Base-by-base conservation (phyloP, 1,140 invertebrate genomes). In the Pinna nobilis region DNA sequence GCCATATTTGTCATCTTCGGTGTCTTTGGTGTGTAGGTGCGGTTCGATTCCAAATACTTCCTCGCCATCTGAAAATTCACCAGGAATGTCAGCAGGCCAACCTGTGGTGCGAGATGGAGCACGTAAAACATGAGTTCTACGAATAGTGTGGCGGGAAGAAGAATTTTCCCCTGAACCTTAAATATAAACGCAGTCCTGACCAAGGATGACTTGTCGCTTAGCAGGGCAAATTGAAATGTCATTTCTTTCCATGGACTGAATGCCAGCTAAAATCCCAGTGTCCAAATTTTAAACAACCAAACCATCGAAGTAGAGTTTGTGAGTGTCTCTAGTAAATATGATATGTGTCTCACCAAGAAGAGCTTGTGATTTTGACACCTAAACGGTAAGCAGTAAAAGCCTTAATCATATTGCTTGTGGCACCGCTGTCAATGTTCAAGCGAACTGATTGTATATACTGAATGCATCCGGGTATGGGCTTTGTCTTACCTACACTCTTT, bases 181-280 rank as follows among this genome's bases (percentile, higher is more conserved):
- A 7, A 7, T 20, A 44, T 32, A 37, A 3, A 33, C 20, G 37
- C 18, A n/a, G 15, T 30, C 11, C 9, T 53, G n/a, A n/a, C 51
- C 53, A 2, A 69, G 41, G 11, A 18, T 28, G 20, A 68, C 41
- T 37, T 61, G 0, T 50, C 50, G 20, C 2, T 63, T 33, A 15
- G 64, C 18, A 25, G 72, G 72, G 6, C 72, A 57, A 30, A 69
- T 59, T 7, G 47, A 55, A 33, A 76, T 44, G 33, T 70, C 67
- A 59, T 64, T 76, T 25, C 18, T 25, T 47, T 63, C 47, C 44
- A 74, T 74, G 18, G 67, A 74, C 49, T 63, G 63, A 18, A 67
- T 74, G 30, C 71, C 71, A 1, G 53, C 71, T 28, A 74, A 61
- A 2, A 74, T 41, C 7, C 69, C 64, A 11, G 23, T 44, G 49